Conservation (phyloP, 2,888 invertebrate species). For the Pristionchus maxplancki region DNA sequence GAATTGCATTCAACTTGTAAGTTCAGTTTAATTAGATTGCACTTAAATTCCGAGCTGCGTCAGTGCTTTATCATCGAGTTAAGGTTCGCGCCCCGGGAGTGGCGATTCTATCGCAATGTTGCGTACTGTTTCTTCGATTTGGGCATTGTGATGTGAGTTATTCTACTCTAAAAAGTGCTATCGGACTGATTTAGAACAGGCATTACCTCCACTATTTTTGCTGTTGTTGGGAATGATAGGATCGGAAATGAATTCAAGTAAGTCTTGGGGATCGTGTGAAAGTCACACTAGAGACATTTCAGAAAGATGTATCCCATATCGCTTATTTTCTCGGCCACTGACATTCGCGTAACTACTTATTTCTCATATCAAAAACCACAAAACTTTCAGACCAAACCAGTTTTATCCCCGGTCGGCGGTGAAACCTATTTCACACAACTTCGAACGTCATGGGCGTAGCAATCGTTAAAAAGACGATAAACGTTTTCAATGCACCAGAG, state of each 20-base stretch:
- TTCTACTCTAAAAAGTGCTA: background rate
- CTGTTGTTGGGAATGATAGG: background rate
- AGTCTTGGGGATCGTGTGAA: background rate
- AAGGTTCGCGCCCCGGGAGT: background rate
- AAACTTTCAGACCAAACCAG: background rate
- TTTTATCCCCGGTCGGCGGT: no score
- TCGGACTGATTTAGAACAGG: background rate
- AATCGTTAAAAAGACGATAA: background rate
- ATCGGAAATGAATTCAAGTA: background rate
- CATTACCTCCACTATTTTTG: background rate
- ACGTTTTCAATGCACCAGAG: no score
- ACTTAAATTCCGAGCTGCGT: no score
- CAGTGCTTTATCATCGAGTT: no score
- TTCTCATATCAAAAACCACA: background rate
- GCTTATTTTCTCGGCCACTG: background rate
- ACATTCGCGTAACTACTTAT: background rate
- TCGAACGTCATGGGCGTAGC: background rate
- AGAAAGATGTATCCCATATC: background rate
- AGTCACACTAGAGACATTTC: background rate
- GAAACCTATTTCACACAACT: background rate
- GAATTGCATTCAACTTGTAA: background rate
- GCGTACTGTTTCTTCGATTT: background rate
- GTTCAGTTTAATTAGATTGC: no score
- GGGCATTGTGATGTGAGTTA: background rate
- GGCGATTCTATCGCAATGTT: background rate